Conservation (phyloP, 2,888 invertebrate species). For the Cataglyphis altisquamis region DNA sequence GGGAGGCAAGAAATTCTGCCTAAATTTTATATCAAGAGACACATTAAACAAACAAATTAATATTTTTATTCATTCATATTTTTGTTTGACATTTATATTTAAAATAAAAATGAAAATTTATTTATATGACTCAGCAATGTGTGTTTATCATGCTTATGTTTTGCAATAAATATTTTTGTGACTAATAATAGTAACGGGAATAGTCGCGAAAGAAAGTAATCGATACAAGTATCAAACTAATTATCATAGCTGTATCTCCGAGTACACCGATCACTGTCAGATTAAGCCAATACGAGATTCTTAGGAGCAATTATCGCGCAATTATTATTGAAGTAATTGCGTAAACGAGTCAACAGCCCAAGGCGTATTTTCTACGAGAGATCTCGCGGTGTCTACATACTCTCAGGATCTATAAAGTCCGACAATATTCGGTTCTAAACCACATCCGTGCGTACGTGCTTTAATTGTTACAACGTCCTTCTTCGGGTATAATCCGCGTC, state of each 20-base stretch:
- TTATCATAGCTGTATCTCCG: slow-evolving; percentile 8
- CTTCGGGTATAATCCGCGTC: slow-evolving; percentile 52
- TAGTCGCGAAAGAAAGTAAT: not conserved
- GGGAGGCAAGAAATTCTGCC: not conserved
- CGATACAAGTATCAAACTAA: not conserved
- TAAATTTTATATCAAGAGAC: not conserved
- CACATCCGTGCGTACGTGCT: slow-evolving; percentile 13
- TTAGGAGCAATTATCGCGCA: slow-evolving; percentile 69
- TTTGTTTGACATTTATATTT: not conserved
- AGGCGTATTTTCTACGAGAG: slow-evolving; percentile 40
- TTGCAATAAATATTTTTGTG: not conserved
- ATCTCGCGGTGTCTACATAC: slow-evolving; percentile 32
- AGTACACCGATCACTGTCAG: slow-evolving; percentile 36
- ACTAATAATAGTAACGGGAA: not conserved
- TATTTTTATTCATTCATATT: not conserved
- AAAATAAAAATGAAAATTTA: not conserved
- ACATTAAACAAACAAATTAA: not conserved
- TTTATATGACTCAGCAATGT: not conserved
- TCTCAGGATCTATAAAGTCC: slow-evolving; percentile 66
- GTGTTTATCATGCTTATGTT: not conserved
- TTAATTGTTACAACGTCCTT: slow-evolving; percentile 66
- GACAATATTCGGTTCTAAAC: slow-evolving; percentile 64
- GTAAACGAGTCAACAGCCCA: slow-evolving; percentile 42
- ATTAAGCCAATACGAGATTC: slow-evolving; percentile 72
- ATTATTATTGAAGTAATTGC: slow-evolving; percentile 74